phyloP scores from a whole-genome alignment of 1,140 invertebrate genomes.

The Maconellicoccus hirsutus region DNA sequence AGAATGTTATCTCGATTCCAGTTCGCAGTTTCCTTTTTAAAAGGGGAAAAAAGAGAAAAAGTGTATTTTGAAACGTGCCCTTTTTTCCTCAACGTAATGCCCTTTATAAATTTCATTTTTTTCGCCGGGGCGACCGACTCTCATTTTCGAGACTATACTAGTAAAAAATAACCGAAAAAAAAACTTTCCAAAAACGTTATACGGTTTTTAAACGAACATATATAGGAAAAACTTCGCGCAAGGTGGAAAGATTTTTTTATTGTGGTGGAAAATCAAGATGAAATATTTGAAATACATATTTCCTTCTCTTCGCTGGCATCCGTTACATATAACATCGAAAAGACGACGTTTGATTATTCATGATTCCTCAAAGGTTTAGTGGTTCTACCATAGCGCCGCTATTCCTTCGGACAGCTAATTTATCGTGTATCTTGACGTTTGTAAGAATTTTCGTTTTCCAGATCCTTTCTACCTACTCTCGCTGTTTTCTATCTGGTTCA shows the following conservation, averaged over 20 bases:
- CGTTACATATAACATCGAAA: neutral
- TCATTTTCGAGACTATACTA: neutral
- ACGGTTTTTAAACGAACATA: neutral
- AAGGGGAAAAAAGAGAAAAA: neutral
- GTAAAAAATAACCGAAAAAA: neutral
- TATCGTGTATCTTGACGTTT: neutral
- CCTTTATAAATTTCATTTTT: conserved; percentile 10
- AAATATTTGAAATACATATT: neutral
- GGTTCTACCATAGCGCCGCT: neutral
- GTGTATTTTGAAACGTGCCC: neutral
- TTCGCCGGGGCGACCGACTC: neutral
- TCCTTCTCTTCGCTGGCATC: neutral
- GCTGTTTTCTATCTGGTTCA: too few relatives aligned
- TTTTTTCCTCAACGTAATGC: neutral
- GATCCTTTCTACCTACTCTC: too few relatives aligned
- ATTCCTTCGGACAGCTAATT: neutral
- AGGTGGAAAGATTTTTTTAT: neutral
- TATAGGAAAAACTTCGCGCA: neutral
- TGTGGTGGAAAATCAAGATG: neutral
- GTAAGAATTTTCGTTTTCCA: neutral
- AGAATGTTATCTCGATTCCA: conserved; percentile 8
- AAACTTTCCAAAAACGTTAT: neutral
- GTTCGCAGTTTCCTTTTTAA: neutral
- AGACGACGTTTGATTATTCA: conserved; percentile 3
- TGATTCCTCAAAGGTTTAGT: neutral